Base-by-base conservation (phyloP, 2,113 vertebrate species). In the Phycodurus eques region DNA sequence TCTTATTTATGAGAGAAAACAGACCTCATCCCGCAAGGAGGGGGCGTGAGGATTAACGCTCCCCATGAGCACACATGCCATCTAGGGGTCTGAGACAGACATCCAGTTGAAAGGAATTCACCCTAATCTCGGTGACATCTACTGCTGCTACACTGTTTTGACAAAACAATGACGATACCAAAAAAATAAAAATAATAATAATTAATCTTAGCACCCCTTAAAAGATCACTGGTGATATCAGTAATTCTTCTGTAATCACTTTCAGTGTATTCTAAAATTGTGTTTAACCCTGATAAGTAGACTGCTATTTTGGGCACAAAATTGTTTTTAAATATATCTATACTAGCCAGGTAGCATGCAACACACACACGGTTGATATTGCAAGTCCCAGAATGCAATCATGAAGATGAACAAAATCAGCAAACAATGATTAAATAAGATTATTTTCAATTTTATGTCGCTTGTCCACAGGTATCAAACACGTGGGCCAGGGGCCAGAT, bases 121-220 rank as follows among this genome's bases (percentile, higher is more conserved):
- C 68, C 72, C 77, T 87, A 89, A 87, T 88, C 88, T 85, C 80
- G 61, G 69, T 33, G 80, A 77, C 72, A 42, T 79, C 88, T n/a
- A n/a, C 83, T 1, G 83, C 82, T 78, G 85, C 79, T 78, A 69
- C 19, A 68, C 70, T 81, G 75, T 77, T 75, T 72, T 79, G 74
- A 77, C 68, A 70, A 53, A 81, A 80, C 77, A 72, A 83, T 73
- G 70, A 44, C 22, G 76, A 79, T 62, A 77, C 74, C 73, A 76
- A n/a, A n/a, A n/a, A n/a, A n/a, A n/a, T n/a, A n/a, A n/a, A n/a
- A n/a, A n/a, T n/a, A n/a, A n/a, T n/a, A n/a, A n/a, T n/a, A n/a
- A n/a, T n/a, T n/a, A n/a, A n/a, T n/a, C n/a, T n/a, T n/a, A n/a
- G n/a, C 13, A 47, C 11, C 46, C 46, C 17, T 17, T 20, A 56